Percentiles rank a stretch among this genome's conserved stretches.
These are phyloP conservation scores for Lasioglossum albipes DNA, from an alignment of 1,140 invertebrate species.

Conservation along the genomic window DNA sequence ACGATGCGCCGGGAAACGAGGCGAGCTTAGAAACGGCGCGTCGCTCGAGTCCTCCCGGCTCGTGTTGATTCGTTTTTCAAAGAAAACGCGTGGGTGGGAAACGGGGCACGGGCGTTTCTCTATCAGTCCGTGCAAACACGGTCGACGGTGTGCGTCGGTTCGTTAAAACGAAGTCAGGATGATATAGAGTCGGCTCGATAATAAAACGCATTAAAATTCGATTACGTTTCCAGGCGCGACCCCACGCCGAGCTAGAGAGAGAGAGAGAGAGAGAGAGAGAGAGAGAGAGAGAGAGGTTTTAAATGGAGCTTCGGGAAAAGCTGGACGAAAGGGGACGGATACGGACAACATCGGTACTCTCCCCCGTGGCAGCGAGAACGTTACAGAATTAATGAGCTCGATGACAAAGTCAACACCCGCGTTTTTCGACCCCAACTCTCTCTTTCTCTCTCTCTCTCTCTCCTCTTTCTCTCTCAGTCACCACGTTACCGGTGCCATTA, in stretches of 20 bases:
- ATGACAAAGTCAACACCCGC: conserved; percentile 56
- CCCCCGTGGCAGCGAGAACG: conserved; percentile 4
- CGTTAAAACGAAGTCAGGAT: neutral
- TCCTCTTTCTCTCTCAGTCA: neutral
- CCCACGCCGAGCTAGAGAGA: too few relatives aligned
- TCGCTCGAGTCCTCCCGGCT: too few relatives aligned
- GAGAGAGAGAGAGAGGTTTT: neutral
- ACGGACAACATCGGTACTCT: neutral
- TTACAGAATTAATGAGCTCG: conserved; percentile 54
- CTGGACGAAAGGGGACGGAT: neutral
- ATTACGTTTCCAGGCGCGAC: neutral
- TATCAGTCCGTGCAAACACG: neutral
- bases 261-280: too few relatives aligned
- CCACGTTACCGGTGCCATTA: conserved; percentile 17
- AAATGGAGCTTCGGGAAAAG: neutral
- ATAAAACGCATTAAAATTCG: conserved; percentile 1
- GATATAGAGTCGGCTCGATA: neutral
- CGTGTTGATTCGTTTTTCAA: too few relatives aligned
- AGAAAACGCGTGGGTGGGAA: too few relatives aligned
- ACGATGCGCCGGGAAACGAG: too few relatives aligned
- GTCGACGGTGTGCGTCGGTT: neutral
- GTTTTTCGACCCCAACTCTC: neutral
- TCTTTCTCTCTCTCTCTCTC: too few relatives aligned
- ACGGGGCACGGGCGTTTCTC: neutral
- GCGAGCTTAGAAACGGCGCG: too few relatives aligned